Percentiles rank a stretch among this genome's conserved stretches.
Evolutionary conservation across 2,888 invertebrate genomes (phyloP).

Genomic region (Empis stercorea): DNA sequence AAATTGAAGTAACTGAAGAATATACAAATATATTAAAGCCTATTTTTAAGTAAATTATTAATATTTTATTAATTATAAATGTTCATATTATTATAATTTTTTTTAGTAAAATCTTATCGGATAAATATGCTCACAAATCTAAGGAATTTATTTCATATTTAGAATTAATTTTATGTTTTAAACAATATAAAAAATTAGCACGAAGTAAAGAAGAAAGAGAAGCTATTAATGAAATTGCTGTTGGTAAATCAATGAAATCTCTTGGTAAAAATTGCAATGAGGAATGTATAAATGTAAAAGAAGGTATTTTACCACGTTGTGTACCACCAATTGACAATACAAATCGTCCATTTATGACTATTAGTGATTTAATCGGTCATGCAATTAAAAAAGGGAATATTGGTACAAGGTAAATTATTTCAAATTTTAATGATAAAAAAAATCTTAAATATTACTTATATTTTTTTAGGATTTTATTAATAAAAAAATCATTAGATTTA

Average conservation of each 20-base stretch:
- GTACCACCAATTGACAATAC: slow-evolving; percentile 7
- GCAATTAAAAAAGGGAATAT: slow-evolving; percentile 6
- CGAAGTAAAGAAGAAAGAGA: slow-evolving; percentile 11
- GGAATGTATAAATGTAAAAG: neutral
- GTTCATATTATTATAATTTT: neutral
- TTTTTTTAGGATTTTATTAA: slow-evolving; percentile 9
- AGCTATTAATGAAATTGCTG: slow-evolving; percentile 13
- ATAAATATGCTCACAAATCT: slow-evolving; percentile 5
- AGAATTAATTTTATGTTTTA: slow-evolving; percentile 13
- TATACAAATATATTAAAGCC: slow-evolving; percentile 13
- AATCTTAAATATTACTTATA: neutral
- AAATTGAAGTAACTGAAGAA: slow-evolving; percentile 8
- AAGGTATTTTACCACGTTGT: slow-evolving; percentile 9
- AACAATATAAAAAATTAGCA: slow-evolving; percentile 13
- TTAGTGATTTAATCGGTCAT: slow-evolving; percentile 8
- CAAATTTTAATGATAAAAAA: neutral
- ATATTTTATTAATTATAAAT: neutral
- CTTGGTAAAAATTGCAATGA: neutral
- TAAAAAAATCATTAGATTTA: slow-evolving; percentile 11
- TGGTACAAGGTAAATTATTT: slow-evolving; percentile 11
- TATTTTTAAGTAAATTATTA: slow-evolving; percentile 12
- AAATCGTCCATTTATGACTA: slow-evolving; percentile 6
- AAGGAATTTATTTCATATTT: slow-evolving; percentile 13
- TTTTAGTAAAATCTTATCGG: slow-evolving; percentile 12
- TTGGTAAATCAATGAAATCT: slow-evolving; percentile 8